Base-by-base conservation (phyloP, 2,113 vertebrate genomes). In the Hippoglossus stenolepis region DNA sequence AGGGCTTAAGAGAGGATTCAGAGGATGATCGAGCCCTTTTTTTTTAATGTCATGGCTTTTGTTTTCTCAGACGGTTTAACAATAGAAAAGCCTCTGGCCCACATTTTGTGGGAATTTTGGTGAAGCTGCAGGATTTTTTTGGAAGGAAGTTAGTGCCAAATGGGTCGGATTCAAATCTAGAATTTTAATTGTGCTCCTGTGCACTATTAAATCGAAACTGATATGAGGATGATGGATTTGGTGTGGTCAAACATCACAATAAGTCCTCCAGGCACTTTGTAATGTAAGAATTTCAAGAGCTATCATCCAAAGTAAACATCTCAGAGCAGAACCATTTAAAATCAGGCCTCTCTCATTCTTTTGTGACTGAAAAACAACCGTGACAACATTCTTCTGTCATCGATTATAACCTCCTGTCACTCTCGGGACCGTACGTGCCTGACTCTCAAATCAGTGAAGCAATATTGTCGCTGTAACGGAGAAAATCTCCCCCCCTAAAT, bases 1-100 rank as follows among this genome's bases (percentile, higher is more conserved):
- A 66, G 20, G 57, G 77, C 67, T 83, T 87, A 83, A 79, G 70
- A 76, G 80, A 31, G 70, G 67, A 75, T 59, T 53, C 40, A 77
- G 78, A 31, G 70, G 67, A 75, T 59, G 58, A 51, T 47, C 1
- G 0, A 54, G 74, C 54, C 14, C 5, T 28, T 28, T 51, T 54
- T 73, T 45, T 45, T 61, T 21, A 14, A 31, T 31, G 31, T 7
- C 6, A 1, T 31, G 31, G 31, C 6, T 31, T 69, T 78, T 70
- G 58, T 67, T 73, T 83, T 9, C 21, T 73, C 78, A 20, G 17
- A 38, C 23, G 23, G 72, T 82, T 82, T 40, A 38, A 82, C 51
- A 61, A 28, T 40, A 57, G 62, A 35, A 65, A 70, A 60, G 5
- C 57, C 15, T 3, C 21, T 4, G 10, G 73, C 57, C 80, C 72